A percentile compares a stretch with the other conserved stretches of the same genome.
Evolutionary conservation across 2,113 vertebrate genomes (phyloP).

Genomic region (Garra rufa): DNA sequence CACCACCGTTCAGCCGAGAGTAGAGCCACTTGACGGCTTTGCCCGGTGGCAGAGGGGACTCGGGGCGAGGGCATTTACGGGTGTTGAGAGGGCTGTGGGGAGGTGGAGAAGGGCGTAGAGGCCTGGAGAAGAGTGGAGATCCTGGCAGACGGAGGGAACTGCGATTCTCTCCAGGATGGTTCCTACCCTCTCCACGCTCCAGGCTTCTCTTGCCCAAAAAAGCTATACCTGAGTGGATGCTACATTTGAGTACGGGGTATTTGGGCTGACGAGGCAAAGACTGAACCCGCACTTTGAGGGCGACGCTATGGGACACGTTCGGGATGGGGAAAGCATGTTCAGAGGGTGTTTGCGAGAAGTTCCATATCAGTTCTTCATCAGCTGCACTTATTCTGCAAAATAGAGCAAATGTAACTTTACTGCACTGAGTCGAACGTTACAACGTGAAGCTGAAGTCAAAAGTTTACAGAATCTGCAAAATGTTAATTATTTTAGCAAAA

Average conservation of each 20-base stretch:
- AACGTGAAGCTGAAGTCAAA: no score
- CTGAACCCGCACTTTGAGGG: conserved; percentile 95
- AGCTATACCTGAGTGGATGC: conserved; percentile 85
- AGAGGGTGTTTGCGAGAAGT: conserved; percentile 91
- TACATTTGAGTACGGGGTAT: conserved; percentile 92
- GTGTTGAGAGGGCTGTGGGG: conserved; percentile 69
- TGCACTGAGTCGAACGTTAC: neutral
- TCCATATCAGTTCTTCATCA: conserved; percentile 91
- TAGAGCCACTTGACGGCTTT: conserved; percentile 84
- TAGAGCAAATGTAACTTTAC: neutral
- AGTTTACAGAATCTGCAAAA: no score
- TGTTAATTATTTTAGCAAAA: no score
- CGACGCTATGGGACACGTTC: conserved; percentile 93
- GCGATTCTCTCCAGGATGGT: conserved; percentile 39
- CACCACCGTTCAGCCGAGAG: conserved; percentile 73
- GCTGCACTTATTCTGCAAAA: conserved; percentile 91
- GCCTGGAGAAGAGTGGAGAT: conserved; percentile 77
- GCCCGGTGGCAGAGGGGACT: conserved; percentile 71
- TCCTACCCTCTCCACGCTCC: conserved; percentile 56
- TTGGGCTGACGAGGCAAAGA: conserved; percentile 95
- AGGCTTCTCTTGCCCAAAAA: conserved; percentile 66
- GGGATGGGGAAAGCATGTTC: conserved; percentile 97
- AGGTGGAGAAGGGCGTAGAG: conserved; percentile 75
- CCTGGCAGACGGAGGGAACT: conserved; percentile 71
- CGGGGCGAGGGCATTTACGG: conserved; percentile 68